Base-by-base conservation (phyloP, 1,140 invertebrate genomes). In the Aphelinus certus region DNA sequence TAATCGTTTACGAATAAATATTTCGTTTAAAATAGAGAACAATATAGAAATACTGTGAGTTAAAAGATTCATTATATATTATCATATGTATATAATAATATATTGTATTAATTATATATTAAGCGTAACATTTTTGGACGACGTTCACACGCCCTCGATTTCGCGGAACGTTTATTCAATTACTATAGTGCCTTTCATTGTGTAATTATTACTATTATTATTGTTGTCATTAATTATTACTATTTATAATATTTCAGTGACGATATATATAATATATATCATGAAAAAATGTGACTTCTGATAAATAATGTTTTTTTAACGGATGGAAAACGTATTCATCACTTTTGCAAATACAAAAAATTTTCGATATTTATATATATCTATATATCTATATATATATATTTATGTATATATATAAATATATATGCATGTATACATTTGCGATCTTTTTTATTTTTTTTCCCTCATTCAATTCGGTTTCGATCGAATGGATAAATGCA, bases 141-240 rank as follows among this genome's bases (percentile, higher is more conserved):
- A 53, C 48, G 74, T 70, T 75, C 74, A 60, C 62, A 56, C 74
- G 68, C 53, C 62, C 55, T 66, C 67, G 68, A 71, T 51, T 26
- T 26, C 47, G 68, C 65, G 56, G 53, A 73, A 78, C 64, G 62
- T 73, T 73, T 51, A 48, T 71, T 53, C 26, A 53, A 65, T 62
- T 67, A 61, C 57, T 76, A 68, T 67, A 65, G 51, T 57, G 57
- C 46, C 63, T 68, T 66, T 60, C 53, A 62, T 56, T 45, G 2
- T 26, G 42, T 65, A 42, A 47, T 72, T 64, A 56, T 67, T 62
- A 58, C 47, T 57, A 53, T 10, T 71, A 51, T 72, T 67, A 67
- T 61, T 67, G 9, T 75, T 69, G 90, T 57, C 56, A 57, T 57
- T 7, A 57, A 51, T 66, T 66, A 58, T n/a, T 45, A 48, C 51